These are phyloP conservation scores for Conchocele bisecta DNA, from an alignment of 2,888 invertebrate species.

Conservation along the genomic window DNA sequence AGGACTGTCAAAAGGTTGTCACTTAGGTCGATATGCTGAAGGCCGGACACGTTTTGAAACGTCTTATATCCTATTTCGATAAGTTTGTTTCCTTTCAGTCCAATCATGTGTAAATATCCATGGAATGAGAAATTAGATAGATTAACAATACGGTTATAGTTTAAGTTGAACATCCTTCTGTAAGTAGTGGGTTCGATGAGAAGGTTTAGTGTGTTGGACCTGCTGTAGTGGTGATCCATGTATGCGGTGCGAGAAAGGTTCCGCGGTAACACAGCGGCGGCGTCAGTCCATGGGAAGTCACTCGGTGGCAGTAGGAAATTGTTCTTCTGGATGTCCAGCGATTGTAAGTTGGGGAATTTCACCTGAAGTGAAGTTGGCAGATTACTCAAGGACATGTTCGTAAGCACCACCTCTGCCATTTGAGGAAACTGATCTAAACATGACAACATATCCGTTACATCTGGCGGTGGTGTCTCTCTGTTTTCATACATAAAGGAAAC, in stretches of 20 bases:
- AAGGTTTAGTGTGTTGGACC: not conserved
- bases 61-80: not conserved
- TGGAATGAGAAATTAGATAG: slow-evolving; percentile 15
- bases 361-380: not conserved
- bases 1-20: slow-evolving; percentile 6
- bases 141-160: slow-evolving; percentile 15
- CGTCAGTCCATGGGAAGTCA: slow-evolving; percentile 28
- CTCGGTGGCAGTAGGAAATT: slow-evolving; percentile 20
- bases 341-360: slow-evolving; percentile 30
- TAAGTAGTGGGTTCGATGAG: slow-evolving; percentile 15
- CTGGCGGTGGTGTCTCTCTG: not conserved
- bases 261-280: slow-evolving; percentile 3
- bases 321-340: slow-evolving; percentile 16
- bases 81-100: slow-evolving; percentile 21
- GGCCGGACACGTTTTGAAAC: slow-evolving; percentile 19
- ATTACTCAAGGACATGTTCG: slow-evolving; percentile 13
- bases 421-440: slow-evolving; percentile 7
- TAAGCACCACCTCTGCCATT: slow-evolving; percentile 25
- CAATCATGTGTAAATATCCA: slow-evolving; percentile 30
- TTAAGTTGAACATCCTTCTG: slow-evolving; percentile 12
- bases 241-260: slow-evolving; percentile 21
- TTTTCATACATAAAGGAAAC: slow-evolving; percentile 3
- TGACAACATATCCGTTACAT: not conserved
- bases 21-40: slow-evolving; percentile 29
- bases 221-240: slow-evolving; percentile 19